phyloP scores from a whole-genome alignment of 2,888 invertebrate species.

The Lamellibrachia columna region DNA sequence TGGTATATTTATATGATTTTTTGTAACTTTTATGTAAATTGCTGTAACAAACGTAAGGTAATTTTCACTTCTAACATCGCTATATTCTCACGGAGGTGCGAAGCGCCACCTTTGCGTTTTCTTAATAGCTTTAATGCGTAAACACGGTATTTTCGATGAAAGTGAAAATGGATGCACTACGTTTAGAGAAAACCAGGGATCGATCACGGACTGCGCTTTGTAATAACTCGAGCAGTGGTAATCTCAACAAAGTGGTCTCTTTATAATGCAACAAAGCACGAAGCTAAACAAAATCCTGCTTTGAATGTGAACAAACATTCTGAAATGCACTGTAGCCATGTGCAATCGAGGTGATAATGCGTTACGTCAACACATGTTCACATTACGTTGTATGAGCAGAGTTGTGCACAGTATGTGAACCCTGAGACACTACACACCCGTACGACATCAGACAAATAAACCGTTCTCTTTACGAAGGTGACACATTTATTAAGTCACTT shows the following conservation, averaged over 20 bases:
- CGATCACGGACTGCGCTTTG: neutral
- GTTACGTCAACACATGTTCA: too few species aligned
- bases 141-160: neutral
- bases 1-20: too few species aligned
- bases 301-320: neutral
- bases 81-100: too few species aligned
- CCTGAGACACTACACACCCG: neutral
- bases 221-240: neutral
- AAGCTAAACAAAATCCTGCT: neutral
- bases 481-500: neutral
- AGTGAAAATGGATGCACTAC: neutral
- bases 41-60: too few species aligned
- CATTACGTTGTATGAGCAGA: too few species aligned
- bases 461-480: neutral
- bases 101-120: neutral
- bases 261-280: neutral
- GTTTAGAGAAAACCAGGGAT: neutral
- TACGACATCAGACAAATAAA: neutral
- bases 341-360: neutral
- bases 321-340: neutral
- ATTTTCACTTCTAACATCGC: too few species aligned
- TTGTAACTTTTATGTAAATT: too few species aligned
- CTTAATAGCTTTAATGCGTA: neutral
- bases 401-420: neutral
- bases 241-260: neutral